Conservation (phyloP, 1,140 invertebrate species). For the Macrobrachium rosenbergii region DNA sequence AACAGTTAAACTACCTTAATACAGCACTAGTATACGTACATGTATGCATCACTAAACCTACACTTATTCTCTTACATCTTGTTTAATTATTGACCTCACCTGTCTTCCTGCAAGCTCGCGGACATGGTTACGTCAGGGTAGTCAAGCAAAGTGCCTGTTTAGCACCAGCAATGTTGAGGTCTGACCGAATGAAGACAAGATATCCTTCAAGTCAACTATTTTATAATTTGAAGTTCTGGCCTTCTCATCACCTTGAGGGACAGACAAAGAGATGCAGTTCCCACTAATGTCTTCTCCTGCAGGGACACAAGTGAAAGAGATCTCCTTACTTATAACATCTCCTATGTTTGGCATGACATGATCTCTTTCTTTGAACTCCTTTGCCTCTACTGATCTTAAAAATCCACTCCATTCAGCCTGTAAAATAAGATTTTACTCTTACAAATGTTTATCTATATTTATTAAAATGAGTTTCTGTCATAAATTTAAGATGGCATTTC, state of each 20-base stretch:
- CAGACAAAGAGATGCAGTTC: not conserved
- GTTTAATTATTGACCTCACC: not conserved
- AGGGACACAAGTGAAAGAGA: constrained; percentile 3
- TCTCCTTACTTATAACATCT: not conserved
- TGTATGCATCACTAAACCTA: no score
- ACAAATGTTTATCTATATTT: not conserved
- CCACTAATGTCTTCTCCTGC: not conserved
- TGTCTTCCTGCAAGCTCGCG: constrained; percentile 45
- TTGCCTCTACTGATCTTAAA: constrained; percentile 15
- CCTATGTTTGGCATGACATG: not conserved
- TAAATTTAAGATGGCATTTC: no score
- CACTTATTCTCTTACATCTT: no score
- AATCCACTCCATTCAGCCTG: constrained; percentile 44
- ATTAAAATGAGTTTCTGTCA: no score
- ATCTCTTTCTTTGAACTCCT: not conserved
- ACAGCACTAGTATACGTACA: no score
- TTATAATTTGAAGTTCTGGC: not conserved
- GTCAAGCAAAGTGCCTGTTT: constrained; percentile 63
- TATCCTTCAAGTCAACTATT: constrained; percentile 1
- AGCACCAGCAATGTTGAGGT: constrained; percentile 42
- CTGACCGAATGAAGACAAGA: not conserved
- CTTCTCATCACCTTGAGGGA: not conserved
- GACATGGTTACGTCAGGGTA: constrained; percentile 64
- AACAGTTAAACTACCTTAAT: no score
- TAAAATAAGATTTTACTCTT: no score